Conservation (phyloP, 2,113 vertebrate species). For the Tautogolabrus adspersus region DNA sequence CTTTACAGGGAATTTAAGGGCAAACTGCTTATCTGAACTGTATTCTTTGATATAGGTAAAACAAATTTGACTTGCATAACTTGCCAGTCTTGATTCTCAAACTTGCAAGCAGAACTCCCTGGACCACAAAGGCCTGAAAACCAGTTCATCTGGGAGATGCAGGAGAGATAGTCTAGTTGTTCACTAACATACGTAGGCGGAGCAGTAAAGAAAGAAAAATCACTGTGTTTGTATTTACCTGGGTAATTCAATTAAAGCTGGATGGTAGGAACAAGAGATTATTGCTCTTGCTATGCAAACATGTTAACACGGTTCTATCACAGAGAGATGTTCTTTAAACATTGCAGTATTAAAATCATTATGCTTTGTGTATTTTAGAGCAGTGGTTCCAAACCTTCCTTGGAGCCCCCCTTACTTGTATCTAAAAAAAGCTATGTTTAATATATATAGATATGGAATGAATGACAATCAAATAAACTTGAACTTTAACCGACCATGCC, state of each 20-base stretch:
- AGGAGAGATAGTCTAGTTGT: neutral
- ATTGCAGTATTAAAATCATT: neutral
- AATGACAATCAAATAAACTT: too few relatives aligned
- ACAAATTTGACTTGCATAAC: neutral
- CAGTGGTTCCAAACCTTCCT: too few relatives aligned
- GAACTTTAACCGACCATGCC: too few relatives aligned
- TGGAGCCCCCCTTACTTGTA: too few relatives aligned
- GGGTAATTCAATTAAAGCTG: conserved; percentile 5
- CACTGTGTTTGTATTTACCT: neutral
- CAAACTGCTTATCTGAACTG: too few relatives aligned
- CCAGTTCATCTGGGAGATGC: neutral
- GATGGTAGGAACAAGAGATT: neutral
- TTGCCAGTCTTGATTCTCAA: conserved; percentile 3
- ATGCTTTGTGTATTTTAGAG: neutral
- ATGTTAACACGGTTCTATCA: neutral
- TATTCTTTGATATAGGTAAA: too few relatives aligned
- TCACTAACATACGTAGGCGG: conserved; percentile 3
- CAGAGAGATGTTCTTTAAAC: neutral
- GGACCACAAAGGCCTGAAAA: neutral
- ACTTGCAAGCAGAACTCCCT: neutral
- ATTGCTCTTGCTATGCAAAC: conserved; percentile 16
- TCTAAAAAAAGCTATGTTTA: too few relatives aligned
- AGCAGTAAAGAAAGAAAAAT: neutral
- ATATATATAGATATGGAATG: too few relatives aligned
- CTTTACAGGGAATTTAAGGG: too few relatives aligned